These are phyloP conservation scores for Zophobas atratus DNA, from an alignment of 1,140 invertebrate species.

Conservation along the genomic window DNA sequence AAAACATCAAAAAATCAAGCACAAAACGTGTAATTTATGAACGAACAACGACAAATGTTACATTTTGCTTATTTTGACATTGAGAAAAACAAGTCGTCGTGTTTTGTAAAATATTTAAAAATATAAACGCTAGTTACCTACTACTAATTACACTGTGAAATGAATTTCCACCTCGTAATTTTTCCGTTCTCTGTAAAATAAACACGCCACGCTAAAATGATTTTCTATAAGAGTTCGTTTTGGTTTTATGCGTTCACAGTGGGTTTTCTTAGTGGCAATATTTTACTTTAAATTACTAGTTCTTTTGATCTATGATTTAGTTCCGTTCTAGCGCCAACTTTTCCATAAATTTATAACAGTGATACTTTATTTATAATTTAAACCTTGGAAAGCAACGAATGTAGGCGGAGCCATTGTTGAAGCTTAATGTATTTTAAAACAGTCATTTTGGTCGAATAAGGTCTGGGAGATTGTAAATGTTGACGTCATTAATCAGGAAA, in stretches of 20 bases:
- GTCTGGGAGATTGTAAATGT: conserved; percentile 10
- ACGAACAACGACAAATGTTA: conserved; percentile 26
- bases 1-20: conserved; percentile 34
- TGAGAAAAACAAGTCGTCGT: neutral
- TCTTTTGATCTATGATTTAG: conserved; percentile 31
- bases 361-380: conserved; percentile 23
- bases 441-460: conserved; percentile 26
- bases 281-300: conserved; percentile 26
- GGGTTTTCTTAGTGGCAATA: conserved; percentile 4
- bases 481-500: conserved; percentile 23
- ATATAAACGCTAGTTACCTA: neutral
- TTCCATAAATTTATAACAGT: conserved; percentile 21
- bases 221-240: no score
- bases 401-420: conserved; percentile 6
- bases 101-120: neutral
- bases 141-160: conserved; percentile 10
- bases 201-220: no score
- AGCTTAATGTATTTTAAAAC: conserved; percentile 12
- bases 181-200: neutral
- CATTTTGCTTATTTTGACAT: conserved; percentile 19
- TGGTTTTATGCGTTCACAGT: neutral
- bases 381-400: conserved; percentile 22
- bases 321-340: conserved; percentile 36
- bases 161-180: conserved; percentile 8
- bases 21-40: conserved; percentile 10